A percentile compares a stretch with the other conserved stretches of the same genome.
Evolutionary conservation across 2,888 invertebrate genomes (phyloP).

Genomic region (Chelonus formosanus): DNA sequence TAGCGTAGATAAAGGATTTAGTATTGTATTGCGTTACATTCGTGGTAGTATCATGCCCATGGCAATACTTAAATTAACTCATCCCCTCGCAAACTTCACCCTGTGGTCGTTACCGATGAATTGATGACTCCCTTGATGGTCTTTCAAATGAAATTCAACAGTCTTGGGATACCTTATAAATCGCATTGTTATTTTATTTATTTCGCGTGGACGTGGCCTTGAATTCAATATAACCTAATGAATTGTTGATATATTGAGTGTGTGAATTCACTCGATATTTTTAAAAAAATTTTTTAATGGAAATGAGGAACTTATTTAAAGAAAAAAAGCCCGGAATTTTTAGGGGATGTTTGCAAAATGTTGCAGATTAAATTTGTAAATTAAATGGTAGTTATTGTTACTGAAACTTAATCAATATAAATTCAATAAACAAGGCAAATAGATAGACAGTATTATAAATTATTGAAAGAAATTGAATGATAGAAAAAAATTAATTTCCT

Average conservation of each 20-base stretch:
- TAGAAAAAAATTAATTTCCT: too few species aligned
- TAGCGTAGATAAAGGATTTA: neutral
- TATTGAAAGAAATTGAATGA: too few species aligned
- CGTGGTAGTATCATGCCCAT: slow-evolving; percentile 11
- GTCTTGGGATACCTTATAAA: slow-evolving; percentile 28
- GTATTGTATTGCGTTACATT: slow-evolving; percentile 6
- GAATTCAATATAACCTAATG: neutral
- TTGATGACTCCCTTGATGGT: slow-evolving; percentile 26
- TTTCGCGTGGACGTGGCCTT: neutral
- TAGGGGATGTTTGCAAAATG: too few species aligned
- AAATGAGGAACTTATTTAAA: too few species aligned
- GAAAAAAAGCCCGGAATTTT: too few species aligned
- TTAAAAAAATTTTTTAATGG: too few species aligned
- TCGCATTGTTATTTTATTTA: slow-evolving; percentile 17
- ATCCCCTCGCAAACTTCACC: slow-evolving; percentile 11
- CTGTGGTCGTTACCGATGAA: slow-evolving; percentile 22
- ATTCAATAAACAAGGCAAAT: too few species aligned
- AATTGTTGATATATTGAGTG: neutral
- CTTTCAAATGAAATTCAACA: slow-evolving; percentile 26
- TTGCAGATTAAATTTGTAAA: too few species aligned
- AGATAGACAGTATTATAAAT: too few species aligned
- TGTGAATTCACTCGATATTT: too few species aligned
- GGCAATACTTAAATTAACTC: slow-evolving; percentile 26
- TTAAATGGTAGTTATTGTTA: too few species aligned
- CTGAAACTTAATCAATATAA: too few species aligned